phyloP scores from a whole-genome alignment of 1,140 invertebrate genomes.

The Yoshiicerus persimilis region DNA sequence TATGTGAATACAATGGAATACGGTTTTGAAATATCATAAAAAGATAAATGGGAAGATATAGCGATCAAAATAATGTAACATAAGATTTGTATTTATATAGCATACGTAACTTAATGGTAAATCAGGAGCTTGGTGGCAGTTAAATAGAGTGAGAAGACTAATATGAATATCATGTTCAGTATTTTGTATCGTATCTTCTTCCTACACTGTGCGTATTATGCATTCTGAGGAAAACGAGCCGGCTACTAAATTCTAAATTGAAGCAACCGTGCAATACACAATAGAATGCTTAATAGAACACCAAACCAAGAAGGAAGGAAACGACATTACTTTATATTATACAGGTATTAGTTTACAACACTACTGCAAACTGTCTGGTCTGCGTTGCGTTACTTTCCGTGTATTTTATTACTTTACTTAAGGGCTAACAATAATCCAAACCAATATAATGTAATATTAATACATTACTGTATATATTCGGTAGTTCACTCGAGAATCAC shows the following conservation, averaged over 20 bases:
- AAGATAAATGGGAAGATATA: conserved; percentile 6
- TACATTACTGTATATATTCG: not conserved
- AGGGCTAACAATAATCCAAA: not conserved
- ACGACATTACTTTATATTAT: not conserved
- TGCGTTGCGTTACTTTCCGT: not conserved
- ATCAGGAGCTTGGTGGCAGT: not conserved
- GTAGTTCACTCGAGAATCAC: no score
- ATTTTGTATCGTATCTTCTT: not conserved
- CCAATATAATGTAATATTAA: not conserved
- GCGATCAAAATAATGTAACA: not conserved
- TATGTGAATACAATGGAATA: not conserved
- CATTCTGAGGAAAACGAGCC: not conserved
- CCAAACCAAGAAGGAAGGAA: not conserved
- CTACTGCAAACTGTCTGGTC: not conserved
- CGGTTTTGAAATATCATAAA: not conserved
- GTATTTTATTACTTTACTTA: not conserved
- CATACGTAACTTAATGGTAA: not conserved
- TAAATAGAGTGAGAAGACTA: conserved; percentile 13
- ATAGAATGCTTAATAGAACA: not conserved
- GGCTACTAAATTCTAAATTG: not conserved
- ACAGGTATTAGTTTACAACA: not conserved
- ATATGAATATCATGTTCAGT: conserved; percentile 18
- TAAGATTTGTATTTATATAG: not conserved
- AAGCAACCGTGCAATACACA: not conserved
- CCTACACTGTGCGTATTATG: not conserved